phyloP scores from a whole-genome alignment of 2,113 vertebrate species.

The Zootoca vivipara region DNA sequence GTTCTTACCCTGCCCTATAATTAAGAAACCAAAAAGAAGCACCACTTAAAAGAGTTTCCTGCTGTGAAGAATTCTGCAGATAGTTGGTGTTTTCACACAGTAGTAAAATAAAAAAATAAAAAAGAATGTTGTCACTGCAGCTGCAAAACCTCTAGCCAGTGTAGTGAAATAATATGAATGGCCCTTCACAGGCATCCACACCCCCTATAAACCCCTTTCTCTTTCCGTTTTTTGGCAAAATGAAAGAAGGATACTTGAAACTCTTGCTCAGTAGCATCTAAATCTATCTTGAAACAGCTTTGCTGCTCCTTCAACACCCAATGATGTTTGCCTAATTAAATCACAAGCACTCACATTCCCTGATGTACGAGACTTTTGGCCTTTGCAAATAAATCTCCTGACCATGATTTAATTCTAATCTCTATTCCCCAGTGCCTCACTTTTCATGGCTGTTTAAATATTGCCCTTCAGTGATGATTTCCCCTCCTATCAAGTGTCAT shows the following conservation, averaged over 20 bases:
- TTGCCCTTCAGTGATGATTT: background rate
- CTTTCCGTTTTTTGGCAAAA: slow-evolving; percentile 26
- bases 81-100: slow-evolving; percentile 33
- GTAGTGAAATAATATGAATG: background rate
- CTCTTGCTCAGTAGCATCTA: background rate
- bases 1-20: slow-evolving; percentile 10
- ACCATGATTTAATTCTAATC: slow-evolving; percentile 47
- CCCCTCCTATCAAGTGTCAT: background rate
- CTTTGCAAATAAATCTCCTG: slow-evolving; percentile 45
- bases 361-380: slow-evolving; percentile 48
- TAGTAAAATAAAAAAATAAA: slow-evolving; percentile 13
- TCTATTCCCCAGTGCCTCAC: slow-evolving; percentile 22
- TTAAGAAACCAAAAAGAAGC: slow-evolving; percentile 54
- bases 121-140: rapidly evolving
- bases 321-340: slow-evolving; percentile 64
- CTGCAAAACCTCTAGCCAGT: slow-evolving; percentile 46
- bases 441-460: slow-evolving; percentile 22
- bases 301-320: slow-evolving; percentile 25
- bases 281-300: slow-evolving; percentile 52
- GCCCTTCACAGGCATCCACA: slow-evolving; percentile 13
- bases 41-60: slow-evolving; percentile 43
- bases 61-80: slow-evolving; percentile 45
- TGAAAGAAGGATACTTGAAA: background rate
- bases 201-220: background rate
- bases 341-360: slow-evolving; percentile 58